Conservation (phyloP, 2,113 vertebrate genomes). For the Chaetodon trifascialis region DNA sequence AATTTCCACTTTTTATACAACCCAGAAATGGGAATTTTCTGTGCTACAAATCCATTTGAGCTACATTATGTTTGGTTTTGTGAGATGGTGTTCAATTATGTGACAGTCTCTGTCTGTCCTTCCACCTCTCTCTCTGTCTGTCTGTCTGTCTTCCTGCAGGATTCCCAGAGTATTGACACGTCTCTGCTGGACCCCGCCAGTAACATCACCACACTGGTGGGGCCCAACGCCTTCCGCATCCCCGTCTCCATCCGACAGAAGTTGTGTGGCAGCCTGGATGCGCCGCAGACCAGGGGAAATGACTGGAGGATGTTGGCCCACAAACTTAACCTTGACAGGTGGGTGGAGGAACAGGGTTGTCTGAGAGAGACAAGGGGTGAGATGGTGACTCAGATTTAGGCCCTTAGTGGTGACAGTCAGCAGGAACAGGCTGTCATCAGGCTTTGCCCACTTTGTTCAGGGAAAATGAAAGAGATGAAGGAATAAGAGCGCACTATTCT, state of each 20-base stretch:
- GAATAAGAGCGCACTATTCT: neutral
- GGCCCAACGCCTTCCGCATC: conserved; percentile 95
- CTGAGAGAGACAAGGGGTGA: neutral
- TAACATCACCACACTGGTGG: conserved; percentile 92
- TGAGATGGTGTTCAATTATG: conserved; percentile 16
- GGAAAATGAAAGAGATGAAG: conserved; percentile 13
- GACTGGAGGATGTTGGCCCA: conserved; percentile 99
- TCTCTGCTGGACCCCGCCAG: conserved; percentile 91
- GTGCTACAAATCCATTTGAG: conserved; percentile 36
- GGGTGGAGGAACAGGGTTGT: conserved; percentile 15
- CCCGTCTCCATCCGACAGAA: conserved; percentile 97
- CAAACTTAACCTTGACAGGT: conserved; percentile 98
- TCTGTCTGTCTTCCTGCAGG: conserved; percentile 79
- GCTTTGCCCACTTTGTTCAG: neutral
- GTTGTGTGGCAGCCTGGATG: conserved; percentile 96
- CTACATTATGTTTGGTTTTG: conserved; percentile 34
- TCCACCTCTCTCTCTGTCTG: neutral
- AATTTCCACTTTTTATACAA: conserved; percentile 19
- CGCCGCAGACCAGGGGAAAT: conserved; percentile 96
- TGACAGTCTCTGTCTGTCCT: neutral
- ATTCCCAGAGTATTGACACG: conserved; percentile 90
- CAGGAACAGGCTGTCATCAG: conserved; percentile 16
- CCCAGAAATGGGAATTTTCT: neutral
- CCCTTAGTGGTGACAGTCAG: neutral
- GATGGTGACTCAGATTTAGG: conserved; percentile 9